Evolutionary conservation across 2,797 vertebrate species (phyloP).

Genomic region (Pteropus rufus): DNA sequence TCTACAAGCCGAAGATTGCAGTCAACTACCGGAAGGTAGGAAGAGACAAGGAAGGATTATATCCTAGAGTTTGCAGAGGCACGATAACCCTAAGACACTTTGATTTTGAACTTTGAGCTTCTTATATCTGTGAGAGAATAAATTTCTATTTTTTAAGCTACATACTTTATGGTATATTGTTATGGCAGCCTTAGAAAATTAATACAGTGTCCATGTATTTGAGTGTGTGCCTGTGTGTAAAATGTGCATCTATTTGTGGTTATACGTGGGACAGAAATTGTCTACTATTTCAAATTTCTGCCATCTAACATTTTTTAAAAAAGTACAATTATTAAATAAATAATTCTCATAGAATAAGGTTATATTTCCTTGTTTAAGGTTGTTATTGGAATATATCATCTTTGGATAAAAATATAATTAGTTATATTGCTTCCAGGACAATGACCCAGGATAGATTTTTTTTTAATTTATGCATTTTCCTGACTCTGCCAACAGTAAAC

Average conservation of each 20-base stretch:
- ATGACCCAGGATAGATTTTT: background rate
- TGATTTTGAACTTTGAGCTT: background rate
- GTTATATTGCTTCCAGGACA: background rate
- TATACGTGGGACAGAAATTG: background rate
- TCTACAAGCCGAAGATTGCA: background rate
- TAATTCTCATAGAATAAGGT: background rate
- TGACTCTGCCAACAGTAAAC: background rate
- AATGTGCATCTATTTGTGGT: background rate
- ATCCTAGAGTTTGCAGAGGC: background rate
- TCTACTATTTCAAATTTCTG: conserved; percentile 1
- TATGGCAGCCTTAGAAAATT: background rate
- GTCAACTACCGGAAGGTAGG: background rate
- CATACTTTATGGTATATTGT: background rate
- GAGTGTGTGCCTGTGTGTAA: background rate
- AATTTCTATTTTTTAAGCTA: background rate
- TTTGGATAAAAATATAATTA: background rate
- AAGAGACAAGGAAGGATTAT: background rate
- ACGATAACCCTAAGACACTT: background rate
- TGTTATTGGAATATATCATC: background rate
- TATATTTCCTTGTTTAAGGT: background rate
- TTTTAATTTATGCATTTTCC: background rate
- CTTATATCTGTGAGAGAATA: background rate
- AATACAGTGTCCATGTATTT: background rate
- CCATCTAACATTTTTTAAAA: background rate
- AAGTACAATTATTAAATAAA: background rate